Evolutionary conservation across 1,140 invertebrate species (phyloP), one percentile per base, ranked within the genome.

Genomic region (Vanessa tameamea): DNA sequence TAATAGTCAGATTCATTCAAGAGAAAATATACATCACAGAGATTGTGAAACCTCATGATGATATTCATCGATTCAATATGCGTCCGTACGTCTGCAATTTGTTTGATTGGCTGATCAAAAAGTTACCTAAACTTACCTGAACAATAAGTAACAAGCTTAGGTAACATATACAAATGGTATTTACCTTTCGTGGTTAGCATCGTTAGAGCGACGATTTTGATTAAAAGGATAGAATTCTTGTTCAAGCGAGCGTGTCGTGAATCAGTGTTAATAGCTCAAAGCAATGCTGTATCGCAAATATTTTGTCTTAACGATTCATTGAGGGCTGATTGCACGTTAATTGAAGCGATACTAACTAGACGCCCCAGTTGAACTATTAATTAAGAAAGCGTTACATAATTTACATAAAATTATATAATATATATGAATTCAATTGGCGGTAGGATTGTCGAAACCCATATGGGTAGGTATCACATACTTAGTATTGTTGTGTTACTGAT

Each of bases 211-310:
- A 43, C 37, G 6, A 43, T 43, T 53, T 23, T 57, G 53, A 57
- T 57, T 57, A 57, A 57, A 55, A 16, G 53, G 53, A 16, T 23
- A 57, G 16, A 23, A 14, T 26, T 12, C 53, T n/a, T n/a, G 16
- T 57, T 57, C 20, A 23, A 12, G 1, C 53, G 16, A 57, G 16
- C 53, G 16, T 13, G 37, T 51, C 26, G 37, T 9, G 61, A 59
- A 69, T 76, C 71, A 65, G 64, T 80, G 82, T 85, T 85, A 84
- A 86, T 83, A 85, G 82, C 77, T 87, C 84, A 87, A 88, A 88
- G 84, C 82, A 73, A 82, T 82, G 74, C 78, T 9, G 37, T 43
- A 43, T 43, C 53, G 20, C 69, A 82, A 78, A 79, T 83, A 81
- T 79, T 73, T 69, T 65, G 53, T 47, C 77, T 63, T 83, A 89